Conservation (phyloP, 2,888 invertebrate genomes). For the Caradrina kadenii region DNA sequence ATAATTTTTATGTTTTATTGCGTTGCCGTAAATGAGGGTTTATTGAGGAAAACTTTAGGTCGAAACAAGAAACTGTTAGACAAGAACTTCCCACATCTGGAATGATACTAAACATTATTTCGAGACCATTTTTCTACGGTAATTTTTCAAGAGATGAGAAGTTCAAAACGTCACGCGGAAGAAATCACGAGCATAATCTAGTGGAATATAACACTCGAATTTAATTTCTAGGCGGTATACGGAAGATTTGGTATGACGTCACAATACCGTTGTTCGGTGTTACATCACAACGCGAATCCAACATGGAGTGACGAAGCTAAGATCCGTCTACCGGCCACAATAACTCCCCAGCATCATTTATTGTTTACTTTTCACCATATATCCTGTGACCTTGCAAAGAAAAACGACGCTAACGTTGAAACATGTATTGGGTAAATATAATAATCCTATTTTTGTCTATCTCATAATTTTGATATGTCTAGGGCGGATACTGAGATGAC, state of each 20-base stretch:
- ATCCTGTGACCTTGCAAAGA: conserved; percentile 96
- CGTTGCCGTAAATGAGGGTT: too few species aligned
- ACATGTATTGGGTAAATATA: conserved; percentile 94
- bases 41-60: too few species aligned
- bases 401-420: conserved; percentile 94
- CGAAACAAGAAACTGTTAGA: too few species aligned
- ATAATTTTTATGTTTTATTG: too few species aligned
- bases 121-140: too few species aligned
- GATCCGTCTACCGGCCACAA: conserved; percentile 95
- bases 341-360: conserved; percentile 96
- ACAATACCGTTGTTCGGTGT: conserved; percentile 94
- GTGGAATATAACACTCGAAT: background rate
- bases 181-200: too few species aligned
- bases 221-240: conserved; percentile 79
- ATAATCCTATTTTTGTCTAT: background rate
- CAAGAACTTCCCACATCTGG: too few species aligned
- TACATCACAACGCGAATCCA: conserved; percentile 97
- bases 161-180: too few species aligned
- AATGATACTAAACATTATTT: too few species aligned
- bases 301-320: conserved; percentile 98
- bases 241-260: conserved; percentile 90
- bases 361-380: conserved; percentile 99
- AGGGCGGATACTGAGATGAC: background rate
- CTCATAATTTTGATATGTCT: background rate
- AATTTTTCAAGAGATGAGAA: too few species aligned